Conservation (phyloP, 2,888 invertebrate genomes). For the Gastracanthus pulcherrimus region DNA sequence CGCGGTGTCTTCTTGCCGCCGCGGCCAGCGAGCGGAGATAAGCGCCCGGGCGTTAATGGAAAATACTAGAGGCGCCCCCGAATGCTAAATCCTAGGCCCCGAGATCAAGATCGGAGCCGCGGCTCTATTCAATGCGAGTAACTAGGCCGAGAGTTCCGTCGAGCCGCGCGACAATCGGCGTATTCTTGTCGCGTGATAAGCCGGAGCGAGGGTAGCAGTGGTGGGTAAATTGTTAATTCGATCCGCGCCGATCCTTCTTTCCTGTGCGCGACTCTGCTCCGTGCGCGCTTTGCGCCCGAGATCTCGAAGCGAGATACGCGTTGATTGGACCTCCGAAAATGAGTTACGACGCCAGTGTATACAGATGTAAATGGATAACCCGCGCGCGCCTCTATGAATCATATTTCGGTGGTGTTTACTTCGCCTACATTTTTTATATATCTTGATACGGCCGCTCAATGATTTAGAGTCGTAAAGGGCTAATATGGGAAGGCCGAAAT, state of each 20-base stretch:
- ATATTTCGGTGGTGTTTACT: no score
- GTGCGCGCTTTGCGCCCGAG: background rate
- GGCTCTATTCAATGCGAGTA: background rate
- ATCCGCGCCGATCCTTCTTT: background rate
- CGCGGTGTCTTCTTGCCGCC: no score
- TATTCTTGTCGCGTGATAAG: slow-evolving; percentile 11
- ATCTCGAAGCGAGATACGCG: background rate
- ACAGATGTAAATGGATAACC: no score
- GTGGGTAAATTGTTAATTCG: background rate
- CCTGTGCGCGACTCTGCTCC: background rate
- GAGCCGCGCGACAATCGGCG: background rate
- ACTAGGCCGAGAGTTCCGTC: slow-evolving; percentile 27
- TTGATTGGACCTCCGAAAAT: no score
- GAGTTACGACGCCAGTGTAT: background rate
- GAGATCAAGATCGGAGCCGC: slow-evolving; percentile 6
- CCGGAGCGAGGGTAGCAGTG: background rate
- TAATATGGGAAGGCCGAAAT: no score
- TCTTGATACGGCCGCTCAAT: no score
- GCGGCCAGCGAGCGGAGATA: no score
- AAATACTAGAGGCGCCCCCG: slow-evolving; percentile 22
- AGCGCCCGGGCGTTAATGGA: slow-evolving; percentile 43
- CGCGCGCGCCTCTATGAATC: no score
- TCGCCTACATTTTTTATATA: no score
- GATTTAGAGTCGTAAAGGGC: no score
- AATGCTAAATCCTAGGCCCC: slow-evolving; percentile 10